Percentiles rank a stretch among this genome's conserved stretches.
Conservation (phyloP, 2,113 vertebrate species). For the Trinectes maculatus region DNA sequence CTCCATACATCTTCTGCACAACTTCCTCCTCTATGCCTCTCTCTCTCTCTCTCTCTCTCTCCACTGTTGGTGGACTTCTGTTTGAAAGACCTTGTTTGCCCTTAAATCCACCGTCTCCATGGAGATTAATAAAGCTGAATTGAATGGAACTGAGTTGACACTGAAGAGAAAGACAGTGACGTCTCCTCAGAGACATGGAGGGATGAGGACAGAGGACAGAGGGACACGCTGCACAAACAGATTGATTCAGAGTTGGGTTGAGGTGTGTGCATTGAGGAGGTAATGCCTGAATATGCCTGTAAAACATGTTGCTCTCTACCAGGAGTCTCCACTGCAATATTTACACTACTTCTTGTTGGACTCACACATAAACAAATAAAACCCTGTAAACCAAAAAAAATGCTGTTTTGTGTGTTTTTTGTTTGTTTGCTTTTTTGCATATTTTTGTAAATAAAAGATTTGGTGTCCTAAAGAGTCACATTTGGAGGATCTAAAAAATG, state of each 20-base stretch:
- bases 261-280: conserved; percentile 26
- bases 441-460: no score
- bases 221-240: background rate
- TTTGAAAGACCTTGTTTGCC: conserved; percentile 55
- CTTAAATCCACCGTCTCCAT: conserved; percentile 50
- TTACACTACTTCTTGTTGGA: no score
- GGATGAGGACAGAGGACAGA: conserved; percentile 23
- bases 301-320: no score
- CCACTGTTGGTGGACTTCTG: conserved; percentile 38
- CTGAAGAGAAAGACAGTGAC: conserved; percentile 39
- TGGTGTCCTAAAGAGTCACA: no score
- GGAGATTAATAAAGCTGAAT: conserved; percentile 55
- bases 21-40: conserved; percentile 9
- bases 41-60: background rate
- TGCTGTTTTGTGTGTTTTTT: no score
- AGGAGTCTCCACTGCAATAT: no score
- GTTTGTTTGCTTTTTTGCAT: no score
- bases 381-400: no score
- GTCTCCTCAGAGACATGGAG: conserved; percentile 33
- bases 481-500: no score
- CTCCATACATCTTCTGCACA: conserved; percentile 26
- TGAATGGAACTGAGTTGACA: conserved; percentile 48
- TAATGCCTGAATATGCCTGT: conserved; percentile 18
- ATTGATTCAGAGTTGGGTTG: conserved; percentile 13
- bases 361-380: no score